Conservation (phyloP, 2,888 invertebrate species). For the Amorpha juglandis region DNA sequence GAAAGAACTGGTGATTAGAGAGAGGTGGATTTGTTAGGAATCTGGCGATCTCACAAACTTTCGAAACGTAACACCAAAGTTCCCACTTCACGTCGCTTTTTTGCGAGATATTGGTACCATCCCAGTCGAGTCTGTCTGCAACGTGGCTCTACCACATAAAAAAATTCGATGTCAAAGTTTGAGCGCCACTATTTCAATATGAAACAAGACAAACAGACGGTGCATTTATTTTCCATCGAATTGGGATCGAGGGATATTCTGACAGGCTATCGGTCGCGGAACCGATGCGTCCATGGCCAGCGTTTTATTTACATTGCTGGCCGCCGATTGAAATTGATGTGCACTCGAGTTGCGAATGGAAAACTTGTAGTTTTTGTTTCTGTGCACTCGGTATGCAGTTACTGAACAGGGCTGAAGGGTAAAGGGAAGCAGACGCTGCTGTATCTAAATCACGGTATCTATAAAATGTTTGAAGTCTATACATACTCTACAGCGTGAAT, state of each 20-base stretch:
- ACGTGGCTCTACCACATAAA: not conserved
- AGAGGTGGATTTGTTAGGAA: too few relatives aligned
- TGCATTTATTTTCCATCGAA: constrained; percentile 18
- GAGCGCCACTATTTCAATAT: constrained; percentile 9
- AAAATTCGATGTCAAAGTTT: constrained; percentile 2
- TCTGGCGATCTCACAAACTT: too few relatives aligned
- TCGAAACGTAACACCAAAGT: too few relatives aligned
- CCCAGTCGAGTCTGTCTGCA: too few relatives aligned
- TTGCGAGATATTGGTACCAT: too few relatives aligned
- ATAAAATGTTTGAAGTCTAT: too few relatives aligned
- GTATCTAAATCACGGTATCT: too few relatives aligned
- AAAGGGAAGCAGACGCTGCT: too few relatives aligned
- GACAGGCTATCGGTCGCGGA: constrained; percentile 17
- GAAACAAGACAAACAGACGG: constrained; percentile 14
- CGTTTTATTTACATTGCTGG: constrained; percentile 12
- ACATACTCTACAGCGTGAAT: too few relatives aligned
- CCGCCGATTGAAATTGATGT: constrained; percentile 18
- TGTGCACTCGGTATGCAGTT: not conserved
- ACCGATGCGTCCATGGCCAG: not conserved
- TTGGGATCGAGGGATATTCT: constrained; percentile 5
- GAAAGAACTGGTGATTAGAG: too few relatives aligned
- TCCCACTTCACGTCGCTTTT: too few relatives aligned
- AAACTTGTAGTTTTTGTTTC: constrained; percentile 12
- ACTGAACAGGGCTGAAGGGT: not conserved
- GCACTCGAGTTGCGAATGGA: not conserved